phyloP scores from a whole-genome alignment of 2,113 vertebrate species.

The Solea solea region DNA sequence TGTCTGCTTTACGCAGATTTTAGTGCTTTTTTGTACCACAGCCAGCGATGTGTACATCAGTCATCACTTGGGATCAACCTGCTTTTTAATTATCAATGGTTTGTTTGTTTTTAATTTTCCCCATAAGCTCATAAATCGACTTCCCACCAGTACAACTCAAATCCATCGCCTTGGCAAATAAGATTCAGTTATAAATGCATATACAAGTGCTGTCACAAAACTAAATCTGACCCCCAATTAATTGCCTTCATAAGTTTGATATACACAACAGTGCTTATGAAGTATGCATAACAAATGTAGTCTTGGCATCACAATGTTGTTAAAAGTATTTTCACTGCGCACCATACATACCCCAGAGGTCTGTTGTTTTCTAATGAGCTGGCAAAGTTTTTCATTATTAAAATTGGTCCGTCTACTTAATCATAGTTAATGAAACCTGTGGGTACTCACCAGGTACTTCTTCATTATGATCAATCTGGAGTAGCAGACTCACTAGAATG shows the following conservation, averaged over 20 bases:
- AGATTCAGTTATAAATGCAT: slow-evolving; percentile 56
- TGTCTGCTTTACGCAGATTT: slow-evolving; percentile 36
- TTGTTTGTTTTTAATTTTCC: slow-evolving; percentile 75
- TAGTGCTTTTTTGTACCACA: slow-evolving; percentile 34
- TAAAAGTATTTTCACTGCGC: no score
- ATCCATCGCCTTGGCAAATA: slow-evolving; percentile 63
- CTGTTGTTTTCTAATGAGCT: no score
- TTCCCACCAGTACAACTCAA: slow-evolving; percentile 41
- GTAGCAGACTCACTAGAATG: no score
- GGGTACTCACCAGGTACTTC: no score
- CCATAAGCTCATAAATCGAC: slow-evolving; percentile 67
- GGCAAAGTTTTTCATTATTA: no score
- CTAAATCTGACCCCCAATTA: not conserved
- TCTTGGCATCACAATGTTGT: not conserved
- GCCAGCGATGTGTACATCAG: slow-evolving; percentile 52
- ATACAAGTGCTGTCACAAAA: slow-evolving; percentile 35
- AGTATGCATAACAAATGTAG: not conserved
- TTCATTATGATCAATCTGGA: no score
- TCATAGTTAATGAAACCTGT: no score
- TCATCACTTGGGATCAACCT: slow-evolving; percentile 69
- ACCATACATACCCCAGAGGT: no score
- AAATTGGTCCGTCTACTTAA: no score
- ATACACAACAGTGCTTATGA: not conserved
- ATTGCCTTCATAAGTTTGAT: not conserved
- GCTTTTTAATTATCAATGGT: slow-evolving; percentile 68